These are phyloP conservation scores for Pitta sordida DNA, from an alignment of 2,113 vertebrate species.

Conservation along the genomic window DNA sequence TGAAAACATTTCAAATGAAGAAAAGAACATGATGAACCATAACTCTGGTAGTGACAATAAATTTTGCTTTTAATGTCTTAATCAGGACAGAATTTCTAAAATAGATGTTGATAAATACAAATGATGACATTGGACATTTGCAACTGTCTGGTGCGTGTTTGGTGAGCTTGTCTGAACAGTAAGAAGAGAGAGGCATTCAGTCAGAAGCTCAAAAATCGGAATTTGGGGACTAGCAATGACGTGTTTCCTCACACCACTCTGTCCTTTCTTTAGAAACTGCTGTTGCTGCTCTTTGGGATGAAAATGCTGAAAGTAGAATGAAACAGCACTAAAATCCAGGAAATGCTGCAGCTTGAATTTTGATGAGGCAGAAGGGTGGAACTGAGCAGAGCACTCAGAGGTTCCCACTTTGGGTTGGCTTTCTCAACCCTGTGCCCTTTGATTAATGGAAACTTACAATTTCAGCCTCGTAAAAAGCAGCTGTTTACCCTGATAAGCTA, in stretches of 20 bases:
- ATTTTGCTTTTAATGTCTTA: neutral
- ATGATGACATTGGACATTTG: neutral
- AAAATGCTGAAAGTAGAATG: neutral
- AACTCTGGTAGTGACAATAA: neutral
- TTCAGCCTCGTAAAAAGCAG: neutral
- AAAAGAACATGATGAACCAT: neutral
- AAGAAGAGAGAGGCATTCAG: neutral
- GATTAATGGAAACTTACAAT: neutral
- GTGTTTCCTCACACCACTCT: neutral
- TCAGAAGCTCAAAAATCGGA: neutral
- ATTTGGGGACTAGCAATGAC: neutral
- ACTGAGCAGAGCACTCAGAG: neutral
- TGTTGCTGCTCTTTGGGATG: neutral
- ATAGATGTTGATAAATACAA: neutral
- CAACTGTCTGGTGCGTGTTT: neutral
- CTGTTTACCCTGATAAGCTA: neutral
- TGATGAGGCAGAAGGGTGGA: neutral
- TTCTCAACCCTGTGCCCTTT: neutral
- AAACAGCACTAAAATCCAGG: neutral
- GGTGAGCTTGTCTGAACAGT: neutral
- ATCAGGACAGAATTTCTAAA: neutral
- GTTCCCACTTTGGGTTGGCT: neutral
- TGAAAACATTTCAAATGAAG: neutral
- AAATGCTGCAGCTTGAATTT: neutral
- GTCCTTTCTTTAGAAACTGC: conserved; percentile 20